A percentile compares a stretch with the other conserved stretches of the same genome.
phyloP scores from a whole-genome alignment of 2,113 vertebrate species.

The Phylloscopus whistleri region DNA sequence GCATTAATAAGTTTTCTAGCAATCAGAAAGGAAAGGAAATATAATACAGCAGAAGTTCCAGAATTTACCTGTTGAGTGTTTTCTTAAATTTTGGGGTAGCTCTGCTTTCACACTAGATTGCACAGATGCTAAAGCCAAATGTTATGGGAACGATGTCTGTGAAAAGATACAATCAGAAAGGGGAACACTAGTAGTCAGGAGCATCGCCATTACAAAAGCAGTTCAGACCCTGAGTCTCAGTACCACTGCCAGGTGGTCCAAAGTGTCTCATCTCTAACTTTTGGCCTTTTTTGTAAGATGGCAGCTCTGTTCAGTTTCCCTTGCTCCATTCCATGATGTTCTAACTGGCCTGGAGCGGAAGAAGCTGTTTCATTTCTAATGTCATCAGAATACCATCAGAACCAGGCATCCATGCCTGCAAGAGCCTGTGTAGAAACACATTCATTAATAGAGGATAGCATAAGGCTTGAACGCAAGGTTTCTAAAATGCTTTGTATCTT shows the following conservation, averaged over 20 bases:
- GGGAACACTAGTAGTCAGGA: not conserved
- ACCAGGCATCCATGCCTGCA: fast-evolving
- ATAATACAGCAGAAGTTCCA: not conserved
- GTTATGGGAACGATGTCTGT: no score
- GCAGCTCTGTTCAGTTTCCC: not conserved
- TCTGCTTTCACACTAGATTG: not conserved
- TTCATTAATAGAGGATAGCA: not conserved
- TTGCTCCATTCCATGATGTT: not conserved
- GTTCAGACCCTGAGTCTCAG: not conserved
- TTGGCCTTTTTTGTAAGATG: not conserved
- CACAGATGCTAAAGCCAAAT: not conserved
- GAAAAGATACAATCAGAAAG: not conserved
- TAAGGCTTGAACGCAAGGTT: not conserved
- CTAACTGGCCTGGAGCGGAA: not conserved
- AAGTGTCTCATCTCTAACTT: not conserved
- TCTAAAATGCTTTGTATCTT: not conserved
- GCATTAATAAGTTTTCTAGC: not conserved
- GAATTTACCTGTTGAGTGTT: not conserved
- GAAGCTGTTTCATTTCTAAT: not conserved
- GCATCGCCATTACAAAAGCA: fast-evolving
- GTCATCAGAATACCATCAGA: not conserved
- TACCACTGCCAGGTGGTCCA: not conserved
- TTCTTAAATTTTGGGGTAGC: not conserved
- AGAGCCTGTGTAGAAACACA: not conserved
- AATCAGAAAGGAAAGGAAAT: not conserved